Evolutionary conservation across 2,888 invertebrate species (phyloP), one percentile per base, ranked within the genome.

Genomic region (Poecilus cupreus): DNA sequence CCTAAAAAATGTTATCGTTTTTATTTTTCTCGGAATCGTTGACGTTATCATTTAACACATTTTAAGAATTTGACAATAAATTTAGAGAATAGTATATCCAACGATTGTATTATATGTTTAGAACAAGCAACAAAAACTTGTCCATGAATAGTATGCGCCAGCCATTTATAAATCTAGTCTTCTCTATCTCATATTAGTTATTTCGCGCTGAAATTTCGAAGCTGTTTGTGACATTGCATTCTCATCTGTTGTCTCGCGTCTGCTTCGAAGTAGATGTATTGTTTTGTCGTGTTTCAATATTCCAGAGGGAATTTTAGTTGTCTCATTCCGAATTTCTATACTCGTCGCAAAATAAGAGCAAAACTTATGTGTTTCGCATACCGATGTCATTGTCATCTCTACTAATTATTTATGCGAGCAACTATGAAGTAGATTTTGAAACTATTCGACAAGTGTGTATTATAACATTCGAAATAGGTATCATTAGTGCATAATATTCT

Each of bases 251-350:
- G 18, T 68, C 10, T 32, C 11, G 32, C 26, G 26, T 32, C 60
- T 60, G n/a, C 1, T 1, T 26, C 26, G 8, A 26, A 60, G 32
- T 68, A 68, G 10, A 37, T 68, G 64, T 68, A 68, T 68, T 68
- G 39, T 68, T 37, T 68, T 8, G 13, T 24, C 16, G 20, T 68
- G 16, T 37, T 68, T 68, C 64, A 68, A 37, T 68, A 68, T 68
- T 60, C 18, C 11, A 18, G 37, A 16, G 18, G 18, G 64, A 37
- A 37, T 37, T 68, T 32, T 68, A 68, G 3, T 26, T 37, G 37
- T 32, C 32, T 37, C 16, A 68, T 68, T 68, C 16, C 10, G 18
- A 68, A 68, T 37, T 68, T 37, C 64, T 37, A 68, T 68, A 18
- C 18, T 37, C 37, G 18, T 3, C 20, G 1, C 64, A 37, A 13